Base-by-base conservation (phyloP, 2,797 vertebrate species). In the Crocidura indochinensis region DNA sequence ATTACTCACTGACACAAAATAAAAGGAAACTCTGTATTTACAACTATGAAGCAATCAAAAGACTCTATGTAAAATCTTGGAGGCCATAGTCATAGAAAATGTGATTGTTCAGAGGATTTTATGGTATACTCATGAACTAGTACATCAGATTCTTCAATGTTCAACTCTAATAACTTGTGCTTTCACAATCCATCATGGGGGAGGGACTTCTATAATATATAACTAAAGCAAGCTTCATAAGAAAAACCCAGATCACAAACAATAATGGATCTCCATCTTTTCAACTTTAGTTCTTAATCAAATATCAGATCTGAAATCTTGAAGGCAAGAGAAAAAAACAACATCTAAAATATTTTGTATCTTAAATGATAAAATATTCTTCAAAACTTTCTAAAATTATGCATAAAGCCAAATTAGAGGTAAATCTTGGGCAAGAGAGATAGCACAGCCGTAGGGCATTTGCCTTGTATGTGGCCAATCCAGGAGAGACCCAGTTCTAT, bases 31-130 rank as follows among this genome's bases (percentile, higher is more conserved):
- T 92, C 84, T 91, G 91, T 67, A 81, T 94, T 95, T 87, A 93
- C 88, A 93, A 91, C 94, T 83, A 83, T 75, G 92, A 95, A 94
- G 94, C 89, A 88, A 96, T 95, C 92, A 92, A 90, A 96, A 68
- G 75, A 78, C 94, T 95, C 67, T 92, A 94, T 96, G 96, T 96
- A 92, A 95, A 96, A 91, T 85, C 84, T 71, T 89, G 93, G 86
- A 94, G 95, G 88, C 81, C 47, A 87, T 47, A 89, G 91, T 87
- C 94, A 95, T 95, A 65, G 22, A 96, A 95, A 96, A 92, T 68
- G 78, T 76, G 88, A 95, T 95, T 95, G 93, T 89, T 83, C 91
- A 75, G 88, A 85, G 49, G 88, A 91, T 91, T 96, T 96, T 95
- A 95, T 91, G 69, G 60, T 89, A 83, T 51, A 46, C 68, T 94